Evolutionary conservation across 2,797 vertebrate species (phyloP).

Genomic region (Cynopterus sphinx): DNA sequence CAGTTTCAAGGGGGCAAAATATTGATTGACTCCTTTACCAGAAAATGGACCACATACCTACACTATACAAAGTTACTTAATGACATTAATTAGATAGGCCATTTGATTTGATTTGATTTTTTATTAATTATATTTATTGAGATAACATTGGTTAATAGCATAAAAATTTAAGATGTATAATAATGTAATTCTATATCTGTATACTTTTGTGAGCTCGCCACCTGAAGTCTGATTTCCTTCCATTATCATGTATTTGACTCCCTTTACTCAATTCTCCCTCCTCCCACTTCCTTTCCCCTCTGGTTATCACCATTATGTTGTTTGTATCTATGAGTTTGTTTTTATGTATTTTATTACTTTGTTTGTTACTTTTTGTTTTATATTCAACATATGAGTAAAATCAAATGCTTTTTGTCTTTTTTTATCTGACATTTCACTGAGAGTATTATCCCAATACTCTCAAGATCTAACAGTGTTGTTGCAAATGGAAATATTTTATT

Average conservation of each 20-base stretch:
- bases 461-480: too few relatives aligned
- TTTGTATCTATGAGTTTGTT: too few relatives aligned
- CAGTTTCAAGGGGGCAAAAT: too few relatives aligned
- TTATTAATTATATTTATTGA: neutral
- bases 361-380: too few relatives aligned
- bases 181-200: neutral
- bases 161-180: neutral
- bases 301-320: neutral
- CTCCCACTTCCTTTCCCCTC: neutral
- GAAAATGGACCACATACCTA: neutral
- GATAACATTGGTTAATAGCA: neutral
- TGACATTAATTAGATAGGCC: neutral
- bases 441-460: too few relatives aligned
- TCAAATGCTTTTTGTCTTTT: too few relatives aligned
- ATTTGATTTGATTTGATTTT: neutral
- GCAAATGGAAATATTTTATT: too few relatives aligned
- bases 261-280: neutral
- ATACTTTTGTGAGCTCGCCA: neutral
- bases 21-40: neutral
- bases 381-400: too few relatives aligned
- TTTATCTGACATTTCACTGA: too few relatives aligned
- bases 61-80: neutral
- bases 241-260: neutral
- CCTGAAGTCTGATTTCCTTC: neutral
- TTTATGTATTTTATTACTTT: too few relatives aligned